Conservation (phyloP, 2,888 invertebrate genomes). For the Arctia plantaginis region DNA sequence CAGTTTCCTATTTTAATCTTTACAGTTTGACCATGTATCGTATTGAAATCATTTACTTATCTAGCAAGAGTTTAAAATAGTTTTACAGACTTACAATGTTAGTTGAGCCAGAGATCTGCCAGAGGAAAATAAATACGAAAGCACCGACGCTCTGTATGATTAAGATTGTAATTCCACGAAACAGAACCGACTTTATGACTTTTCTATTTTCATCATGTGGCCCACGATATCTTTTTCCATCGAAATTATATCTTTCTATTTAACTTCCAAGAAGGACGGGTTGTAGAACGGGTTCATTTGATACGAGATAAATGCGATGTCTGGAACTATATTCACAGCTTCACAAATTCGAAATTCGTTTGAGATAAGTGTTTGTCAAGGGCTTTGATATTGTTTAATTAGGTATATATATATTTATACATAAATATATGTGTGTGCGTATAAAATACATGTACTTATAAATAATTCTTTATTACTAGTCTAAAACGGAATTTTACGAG, state of each 20-base stretch:
- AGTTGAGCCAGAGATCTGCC: neutral
- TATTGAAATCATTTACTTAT: neutral
- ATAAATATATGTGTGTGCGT: neutral
- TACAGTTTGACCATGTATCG: constrained; percentile 3
- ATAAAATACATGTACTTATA: neutral
- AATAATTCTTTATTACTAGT: no score
- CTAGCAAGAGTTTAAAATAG: constrained; percentile 1
- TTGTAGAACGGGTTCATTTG: constrained; percentile 11
- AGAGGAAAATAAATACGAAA: constrained; percentile 9
- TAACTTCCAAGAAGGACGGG: constrained; percentile 31
- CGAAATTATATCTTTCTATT: constrained; percentile 10
- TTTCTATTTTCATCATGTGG: constrained; percentile 11
- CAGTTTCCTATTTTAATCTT: neutral
- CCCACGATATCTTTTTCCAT: constrained; percentile 11
- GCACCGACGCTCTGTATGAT: neutral
- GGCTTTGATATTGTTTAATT: neutral
- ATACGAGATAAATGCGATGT: constrained; percentile 12
- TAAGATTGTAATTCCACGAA: constrained; percentile 22
- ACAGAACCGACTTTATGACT: constrained; percentile 14
- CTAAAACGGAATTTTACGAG: neutral
- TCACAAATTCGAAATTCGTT: neutral
- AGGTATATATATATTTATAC: neutral
- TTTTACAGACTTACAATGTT: constrained; percentile 6
- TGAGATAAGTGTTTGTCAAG: neutral
- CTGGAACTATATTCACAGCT: constrained; percentile 3